These are phyloP conservation scores for Cnemophilus loriae DNA, from an alignment of 2,113 vertebrate species.

Conservation along the genomic window DNA sequence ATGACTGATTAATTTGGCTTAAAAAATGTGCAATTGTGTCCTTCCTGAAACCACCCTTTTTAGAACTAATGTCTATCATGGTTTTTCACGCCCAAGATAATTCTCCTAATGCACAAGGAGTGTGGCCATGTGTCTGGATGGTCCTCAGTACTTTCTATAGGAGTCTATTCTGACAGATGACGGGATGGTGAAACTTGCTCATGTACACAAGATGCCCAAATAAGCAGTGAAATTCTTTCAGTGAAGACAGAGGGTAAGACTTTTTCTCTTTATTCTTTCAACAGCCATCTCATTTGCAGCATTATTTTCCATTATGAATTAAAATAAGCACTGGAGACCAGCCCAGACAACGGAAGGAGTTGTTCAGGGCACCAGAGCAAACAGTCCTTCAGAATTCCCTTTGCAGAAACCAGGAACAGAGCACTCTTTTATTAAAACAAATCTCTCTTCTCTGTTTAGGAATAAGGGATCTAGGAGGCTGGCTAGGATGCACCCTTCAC, in stretches of 20 bases:
- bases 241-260: neutral
- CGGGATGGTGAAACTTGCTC: neutral
- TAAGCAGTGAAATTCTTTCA: neutral
- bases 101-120: neutral
- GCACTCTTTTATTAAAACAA: conserved; percentile 3
- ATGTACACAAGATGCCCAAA: neutral
- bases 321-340: neutral
- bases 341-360: neutral
- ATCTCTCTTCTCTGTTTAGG: neutral
- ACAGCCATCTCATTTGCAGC: neutral
- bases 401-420: conserved; percentile 16
- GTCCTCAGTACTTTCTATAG: neutral
- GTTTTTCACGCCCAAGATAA: neutral
- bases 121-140: neutral
- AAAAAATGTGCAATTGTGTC: neutral
- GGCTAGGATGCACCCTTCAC: neutral
- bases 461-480: neutral
- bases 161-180: neutral
- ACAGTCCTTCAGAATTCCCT: conserved; percentile 7
- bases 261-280: neutral
- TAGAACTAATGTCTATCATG: neutral
- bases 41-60: neutral
- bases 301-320: conserved; percentile 9
- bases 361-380: conserved; percentile 21
- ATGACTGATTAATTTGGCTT: neutral